Base-by-base conservation (phyloP, 2,888 invertebrate genomes). In the Drosophila borborema region DNA sequence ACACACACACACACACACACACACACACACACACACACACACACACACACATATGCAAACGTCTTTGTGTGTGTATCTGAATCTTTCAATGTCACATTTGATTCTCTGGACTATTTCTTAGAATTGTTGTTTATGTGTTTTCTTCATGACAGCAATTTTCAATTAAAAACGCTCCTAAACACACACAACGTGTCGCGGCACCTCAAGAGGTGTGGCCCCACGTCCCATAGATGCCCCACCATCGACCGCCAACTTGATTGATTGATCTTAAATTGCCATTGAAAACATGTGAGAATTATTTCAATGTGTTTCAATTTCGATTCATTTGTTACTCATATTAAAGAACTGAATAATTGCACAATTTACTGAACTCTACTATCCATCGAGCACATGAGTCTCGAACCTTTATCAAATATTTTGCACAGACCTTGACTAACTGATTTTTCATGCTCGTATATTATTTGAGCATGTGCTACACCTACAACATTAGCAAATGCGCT, bases 61-160 rank as follows among this genome's bases (percentile, higher is more conserved):
- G n/a, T 56, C 41, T 41, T 8, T 41, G 40, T 64, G 56, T 63
- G 54, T 64, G 56, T 69, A 16, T 16, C 55, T 61, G 56, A 63
- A 61, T 34, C 88, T 77, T 71, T 51, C 34, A 34, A 51, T 51
- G 18, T 18, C 51, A 72, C 75, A 65, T 73, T 87, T 81, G 89
- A 87, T 79, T 89, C 89, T 84, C 72, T 70, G 77, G 46, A 72
- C 85, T 64, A 61, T 79, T 85, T 85, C 85, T 74, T 73, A 73
- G 85, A 89, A 85, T 60, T 74, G 55, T 79, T 74, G 74, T 86
- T 89, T 83, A 86, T 83, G 83, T 68, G 62, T 75, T 70, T 89
- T 65, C 72, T 83, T 72, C 87, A 86, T 76, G 89, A 86, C 89
- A 74, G 76, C 81, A 86, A 89, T 84, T 86, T 86, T 89, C 87